Evolutionary conservation across 2,797 vertebrate genomes (phyloP), one percentile per base, ranked within the genome.

Genomic region (Mus spretus): DNA sequence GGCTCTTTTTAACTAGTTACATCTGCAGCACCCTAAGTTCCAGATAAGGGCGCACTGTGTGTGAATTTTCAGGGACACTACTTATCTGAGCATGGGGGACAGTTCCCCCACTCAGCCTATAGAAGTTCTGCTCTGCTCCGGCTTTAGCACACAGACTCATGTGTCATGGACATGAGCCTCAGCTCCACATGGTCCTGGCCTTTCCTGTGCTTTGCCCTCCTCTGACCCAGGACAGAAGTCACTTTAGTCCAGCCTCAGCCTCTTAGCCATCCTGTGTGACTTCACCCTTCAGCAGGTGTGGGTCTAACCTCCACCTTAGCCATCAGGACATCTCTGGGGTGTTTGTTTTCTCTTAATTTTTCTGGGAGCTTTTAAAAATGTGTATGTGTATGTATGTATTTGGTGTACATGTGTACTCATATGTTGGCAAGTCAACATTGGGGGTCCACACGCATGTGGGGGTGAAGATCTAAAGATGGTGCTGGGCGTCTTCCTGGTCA

Each of bases 61-160:
- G 0, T 4, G 24, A 17, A 80, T 70, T 55, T 61, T 57, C 65
- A 72, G 50, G 14, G 53, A 12, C 8, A 19, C 24, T 24, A 0
- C 28, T 72, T 40, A 77, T n/a, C 19, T 53, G 6, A 0, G 17
- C n/a, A 13, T 14, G 2, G 34, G 82, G 13, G 37, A 20, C 0
- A 17, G 3, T 19, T 1, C 22, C 11, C n/a, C 40, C 6, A 3
- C 74, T 6, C 44, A 9, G 1, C 13, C 22, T 44, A 40, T 4
- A 1, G 10, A 37, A 34, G 28, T 0, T n/a, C 63, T 57, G 8
- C 24, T 22, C n/a, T 17, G 3, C 50, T 3, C 4, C 1, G 6
- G 17, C 26, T 72, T 26, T 37, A 20, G 86, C 26, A 4, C 81
- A 72, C 19, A 65, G n/a, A 26, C 2, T n/a, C 37, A 3, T 12